phyloP scores from a whole-genome alignment of 2,888 invertebrate species.

The Temnothorax rugatulus region DNA sequence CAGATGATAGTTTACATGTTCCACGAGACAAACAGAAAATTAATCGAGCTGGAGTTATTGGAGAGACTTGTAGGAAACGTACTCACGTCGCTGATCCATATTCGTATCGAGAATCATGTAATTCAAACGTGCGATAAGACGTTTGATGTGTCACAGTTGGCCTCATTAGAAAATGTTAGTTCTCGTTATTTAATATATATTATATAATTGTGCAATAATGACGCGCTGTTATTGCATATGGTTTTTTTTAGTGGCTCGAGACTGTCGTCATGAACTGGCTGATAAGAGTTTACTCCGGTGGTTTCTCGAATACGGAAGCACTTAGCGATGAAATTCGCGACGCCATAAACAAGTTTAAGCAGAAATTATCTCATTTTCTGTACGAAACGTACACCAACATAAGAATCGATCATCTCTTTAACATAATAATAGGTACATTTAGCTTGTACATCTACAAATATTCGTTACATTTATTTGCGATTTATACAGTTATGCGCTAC shows the following conservation, averaged over 20 bases:
- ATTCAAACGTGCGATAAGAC: slow-evolving; percentile 94
- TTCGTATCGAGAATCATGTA: slow-evolving; percentile 94
- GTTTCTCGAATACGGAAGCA: slow-evolving; percentile 88
- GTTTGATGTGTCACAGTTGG: slow-evolving; percentile 94
- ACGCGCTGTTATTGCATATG: slow-evolving; percentile 12
- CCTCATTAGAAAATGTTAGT: slow-evolving; percentile 90
- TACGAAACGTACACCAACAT: slow-evolving; percentile 96
- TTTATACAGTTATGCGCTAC: slow-evolving; percentile 19
- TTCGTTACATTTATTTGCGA: neutral
- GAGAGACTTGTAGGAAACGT: slow-evolving; percentile 95
- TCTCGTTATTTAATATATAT: neutral
- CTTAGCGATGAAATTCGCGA: slow-evolving; percentile 87
- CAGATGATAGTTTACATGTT: slow-evolving; percentile 91
- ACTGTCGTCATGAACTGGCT: slow-evolving; percentile 95
- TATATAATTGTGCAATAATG: neutral
- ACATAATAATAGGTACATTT: slow-evolving; percentile 93
- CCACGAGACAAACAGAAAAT: slow-evolving; percentile 91
- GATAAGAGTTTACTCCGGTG: slow-evolving; percentile 92
- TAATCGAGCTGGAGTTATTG: slow-evolving; percentile 92
- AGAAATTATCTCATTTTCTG: slow-evolving; percentile 93
- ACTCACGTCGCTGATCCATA: slow-evolving; percentile 93
- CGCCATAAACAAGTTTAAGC: slow-evolving; percentile 90
- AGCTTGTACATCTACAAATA: neutral
- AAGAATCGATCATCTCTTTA: slow-evolving; percentile 97
- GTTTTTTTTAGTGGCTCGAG: slow-evolving; percentile 91